These are phyloP conservation scores for Tupaia tana DNA, from an alignment of 2,113 vertebrate genomes.

Conservation along the genomic window DNA sequence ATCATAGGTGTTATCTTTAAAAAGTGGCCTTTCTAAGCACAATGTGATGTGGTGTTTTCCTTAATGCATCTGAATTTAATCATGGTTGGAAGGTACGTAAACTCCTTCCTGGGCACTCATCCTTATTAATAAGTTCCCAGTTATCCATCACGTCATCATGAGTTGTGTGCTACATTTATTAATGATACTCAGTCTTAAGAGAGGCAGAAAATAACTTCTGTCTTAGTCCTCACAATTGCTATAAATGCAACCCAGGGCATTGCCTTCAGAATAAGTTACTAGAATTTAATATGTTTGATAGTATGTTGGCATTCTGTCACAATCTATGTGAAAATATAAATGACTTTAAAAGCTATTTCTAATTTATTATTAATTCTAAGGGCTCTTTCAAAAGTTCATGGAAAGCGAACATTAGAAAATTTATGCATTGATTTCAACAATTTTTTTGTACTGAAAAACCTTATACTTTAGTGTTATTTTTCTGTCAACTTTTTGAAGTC, in stretches of 20 bases:
- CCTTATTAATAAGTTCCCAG: conserved; percentile 1
- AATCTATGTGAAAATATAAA: conserved; percentile 32
- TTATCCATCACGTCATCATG: conserved; percentile 28
- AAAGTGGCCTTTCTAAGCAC: background rate
- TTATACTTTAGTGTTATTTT: too few species aligned
- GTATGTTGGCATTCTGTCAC: background rate
- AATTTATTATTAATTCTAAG: too few species aligned
- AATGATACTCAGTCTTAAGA: conserved; percentile 46
- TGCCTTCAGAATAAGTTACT: conserved; percentile 48
- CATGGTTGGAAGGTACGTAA: background rate
- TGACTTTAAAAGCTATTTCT: background rate
- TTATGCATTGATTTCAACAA: too few species aligned
- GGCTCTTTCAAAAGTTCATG: too few species aligned
- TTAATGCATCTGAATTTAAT: conserved; percentile 9
- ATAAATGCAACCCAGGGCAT: background rate
- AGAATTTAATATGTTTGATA: background rate
- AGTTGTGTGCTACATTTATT: conserved; percentile 34
- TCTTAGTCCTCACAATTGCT: conserved; percentile 48
- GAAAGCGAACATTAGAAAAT: too few species aligned
- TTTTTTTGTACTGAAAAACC: too few species aligned
- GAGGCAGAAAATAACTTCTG: background rate
- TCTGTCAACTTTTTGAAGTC: too few species aligned
- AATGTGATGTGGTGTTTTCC: background rate
- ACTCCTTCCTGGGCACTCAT: background rate
- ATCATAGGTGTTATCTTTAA: background rate